Evolutionary conservation across 2,113 vertebrate genomes (phyloP), one percentile per base, ranked within the genome.

Genomic region (Eretmochelys imbricata): DNA sequence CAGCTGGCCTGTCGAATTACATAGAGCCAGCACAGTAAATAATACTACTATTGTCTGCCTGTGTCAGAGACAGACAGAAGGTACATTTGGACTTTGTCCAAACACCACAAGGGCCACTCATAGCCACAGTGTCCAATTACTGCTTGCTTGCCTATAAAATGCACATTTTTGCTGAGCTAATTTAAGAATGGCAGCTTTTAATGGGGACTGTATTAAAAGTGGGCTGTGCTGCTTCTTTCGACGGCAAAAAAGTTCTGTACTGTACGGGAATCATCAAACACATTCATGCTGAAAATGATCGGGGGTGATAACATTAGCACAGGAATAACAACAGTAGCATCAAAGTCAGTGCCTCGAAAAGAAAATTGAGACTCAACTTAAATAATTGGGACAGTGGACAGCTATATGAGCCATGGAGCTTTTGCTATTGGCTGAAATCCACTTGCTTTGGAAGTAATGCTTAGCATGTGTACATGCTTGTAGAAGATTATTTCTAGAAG

Each of bases 11-110:
- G 98, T 98, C 96, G 95, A 98, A 98, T 97, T 95, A 98, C 97
- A 97, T 87, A 97, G 96, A 98, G 98, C 97, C 98, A 97, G 97
- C 92, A 97, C 97, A 94, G 98, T 98, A 98, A 98, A 99, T 98
- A 98, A 99, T 98, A 98, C 98, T 81, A 85, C 98, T 97, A 98
- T 98, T 98, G 98, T 99, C 97, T 98, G 98, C 97, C 94, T 95
- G 95, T 97, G 98, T 98, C 98, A 98, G 97, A 98, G 98, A 98
- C 98, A 98, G 98, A 98, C 98, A 99, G 98, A 98, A 98, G 98
- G 98, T 98, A 98, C 98, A 98, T 98, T 98, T 99, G 98, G 98
- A 98, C 92, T 81, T 11, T 46, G 3, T 98, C 98, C 98, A 99
- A 98, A 97, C 97, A 98, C 98, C 95, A 97, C 98, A 95, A 98